Base-by-base conservation (phyloP, 2,113 vertebrate genomes). In the Orthonyx spaldingii region DNA sequence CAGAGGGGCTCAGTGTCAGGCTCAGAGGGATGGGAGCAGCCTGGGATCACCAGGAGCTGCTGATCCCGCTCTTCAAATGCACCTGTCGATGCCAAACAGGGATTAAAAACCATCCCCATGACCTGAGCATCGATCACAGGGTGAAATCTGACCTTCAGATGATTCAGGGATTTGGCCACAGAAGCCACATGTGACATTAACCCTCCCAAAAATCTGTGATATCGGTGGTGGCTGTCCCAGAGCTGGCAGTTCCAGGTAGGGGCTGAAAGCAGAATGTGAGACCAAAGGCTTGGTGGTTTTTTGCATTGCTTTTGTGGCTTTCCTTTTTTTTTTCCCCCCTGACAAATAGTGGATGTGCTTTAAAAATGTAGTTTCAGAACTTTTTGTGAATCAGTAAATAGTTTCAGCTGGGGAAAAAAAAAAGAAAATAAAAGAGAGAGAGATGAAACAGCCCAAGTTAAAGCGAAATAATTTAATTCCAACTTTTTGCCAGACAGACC, bases 31-130 rank as follows among this genome's bases (percentile, higher is more conserved):
- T 32, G 35, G 63, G 24, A 71, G 8, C 5, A 18, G 35, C 11
- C 42, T 17, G 28, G 28, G 9, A 27, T 44, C 44, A 37, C 19
- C 32, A 18, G 42, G 27, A 50, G 17, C 16, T 22, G 22, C 41
- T 74, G 28, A n/a, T 46, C 28, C 37, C 57, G 4, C 46, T 35
- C 39, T 81, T 84, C 64, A 46, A 8, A 28, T 17, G 13, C 32
- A 49, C 13, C 1, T 0, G 5, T 42, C 2, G 2, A 2, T 28
- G 44, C 15, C 35, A 79, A n/a, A 60, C 2, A 11, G 35, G n/a
- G 26, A 10, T 59, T 63, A 24, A 66, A 89, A 91, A 10, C 18
- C 37, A 39, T 23, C n/a, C 42, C 30, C 27, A 5, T 37, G n/a
- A 26, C 16, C 37, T 61, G 46, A 72, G 17, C 18, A 33, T 18